A percentile compares a stretch with the other conserved stretches of the same genome.
phyloP scores from a whole-genome alignment of 2,113 vertebrate species.

The Nycticebus coucang region DNA sequence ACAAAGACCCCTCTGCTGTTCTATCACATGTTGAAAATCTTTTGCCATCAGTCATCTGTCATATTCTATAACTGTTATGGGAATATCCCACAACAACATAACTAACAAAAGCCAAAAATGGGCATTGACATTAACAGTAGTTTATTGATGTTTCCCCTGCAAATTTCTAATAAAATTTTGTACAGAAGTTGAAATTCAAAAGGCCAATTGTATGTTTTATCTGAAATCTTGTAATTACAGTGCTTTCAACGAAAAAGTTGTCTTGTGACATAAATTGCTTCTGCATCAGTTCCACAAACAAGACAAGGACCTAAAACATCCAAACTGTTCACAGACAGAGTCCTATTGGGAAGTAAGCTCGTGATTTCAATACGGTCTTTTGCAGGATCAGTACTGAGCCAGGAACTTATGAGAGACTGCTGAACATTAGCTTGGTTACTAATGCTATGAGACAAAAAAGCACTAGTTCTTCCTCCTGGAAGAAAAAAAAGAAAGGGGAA shows the following conservation, averaged over 20 bases:
- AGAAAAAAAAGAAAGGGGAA: conserved; percentile 29
- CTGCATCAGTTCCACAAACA: conserved; percentile 97
- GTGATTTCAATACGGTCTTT: conserved; percentile 95
- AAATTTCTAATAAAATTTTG: conserved; percentile 51
- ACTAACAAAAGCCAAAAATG: not conserved
- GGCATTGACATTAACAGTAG: not conserved
- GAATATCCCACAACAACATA: not conserved
- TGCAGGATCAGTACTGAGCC: conserved; percentile 93
- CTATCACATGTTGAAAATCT: not conserved
- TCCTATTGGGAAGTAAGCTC: conserved; percentile 94
- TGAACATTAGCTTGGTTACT: conserved; percentile 86
- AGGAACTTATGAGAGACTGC: conserved; percentile 91
- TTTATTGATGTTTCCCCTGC: not conserved
- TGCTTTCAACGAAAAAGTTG: conserved; percentile 86
- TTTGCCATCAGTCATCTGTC: not conserved
- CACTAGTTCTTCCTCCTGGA: conserved; percentile 92
- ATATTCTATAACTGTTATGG: not conserved
- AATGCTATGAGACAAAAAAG: conserved; percentile 89
- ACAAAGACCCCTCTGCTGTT: not conserved
- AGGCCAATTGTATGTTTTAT: not conserved
- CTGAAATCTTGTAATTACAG: not conserved
- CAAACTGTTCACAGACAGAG: conserved; percentile 95
- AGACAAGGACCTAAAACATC: conserved; percentile 95
- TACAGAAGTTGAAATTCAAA: conserved; percentile 36
- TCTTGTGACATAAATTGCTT: conserved; percentile 95